These are phyloP conservation scores for Chrysogorgia sp. DNA, from an alignment of 92 coral and sea anemone species.

Conservation along the genomic window DNA sequence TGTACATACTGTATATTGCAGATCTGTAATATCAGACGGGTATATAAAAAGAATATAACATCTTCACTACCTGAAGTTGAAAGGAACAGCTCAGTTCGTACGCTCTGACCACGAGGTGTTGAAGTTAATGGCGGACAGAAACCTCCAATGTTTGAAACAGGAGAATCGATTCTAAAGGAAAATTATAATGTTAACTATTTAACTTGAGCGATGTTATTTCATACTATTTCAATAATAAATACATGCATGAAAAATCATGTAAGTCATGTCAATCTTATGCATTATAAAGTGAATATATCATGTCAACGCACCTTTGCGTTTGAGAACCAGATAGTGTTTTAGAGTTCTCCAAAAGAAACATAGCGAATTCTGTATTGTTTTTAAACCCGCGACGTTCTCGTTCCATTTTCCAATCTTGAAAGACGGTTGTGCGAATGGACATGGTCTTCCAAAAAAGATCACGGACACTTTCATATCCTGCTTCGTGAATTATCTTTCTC, in stretches of 20 bases:
- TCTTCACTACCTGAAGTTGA: constrained; percentile 36
- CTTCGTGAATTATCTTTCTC: neutral
- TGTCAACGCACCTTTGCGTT: too few relatives aligned
- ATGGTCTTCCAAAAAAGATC: constrained; percentile 35
- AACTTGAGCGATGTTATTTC: too few relatives aligned
- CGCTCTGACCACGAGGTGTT: constrained; percentile 20
- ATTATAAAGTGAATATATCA: too few relatives aligned
- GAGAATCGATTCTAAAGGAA: constrained; percentile 1
- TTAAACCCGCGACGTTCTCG: constrained; percentile 28
- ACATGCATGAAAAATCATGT: too few relatives aligned
- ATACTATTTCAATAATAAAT: too few relatives aligned
- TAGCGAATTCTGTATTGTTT: constrained; percentile 16
- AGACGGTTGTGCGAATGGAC: constrained; percentile 39
- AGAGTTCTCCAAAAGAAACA: constrained; percentile 28
- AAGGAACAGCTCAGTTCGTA: constrained; percentile 36
- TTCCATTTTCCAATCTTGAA: constrained; percentile 30
- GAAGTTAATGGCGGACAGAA: constrained; percentile 15
- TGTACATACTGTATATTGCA: too few relatives aligned
- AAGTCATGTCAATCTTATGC: too few relatives aligned
- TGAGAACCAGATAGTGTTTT: neutral
- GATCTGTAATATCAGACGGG: too few relatives aligned
- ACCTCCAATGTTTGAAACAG: constrained; percentile 6
- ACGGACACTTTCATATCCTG: neutral
- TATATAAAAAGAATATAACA: too few relatives aligned
- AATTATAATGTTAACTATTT: too few relatives aligned